These are phyloP conservation scores for Philonicus albiceps DNA, from an alignment of 2,888 invertebrate species.

Conservation along the genomic window DNA sequence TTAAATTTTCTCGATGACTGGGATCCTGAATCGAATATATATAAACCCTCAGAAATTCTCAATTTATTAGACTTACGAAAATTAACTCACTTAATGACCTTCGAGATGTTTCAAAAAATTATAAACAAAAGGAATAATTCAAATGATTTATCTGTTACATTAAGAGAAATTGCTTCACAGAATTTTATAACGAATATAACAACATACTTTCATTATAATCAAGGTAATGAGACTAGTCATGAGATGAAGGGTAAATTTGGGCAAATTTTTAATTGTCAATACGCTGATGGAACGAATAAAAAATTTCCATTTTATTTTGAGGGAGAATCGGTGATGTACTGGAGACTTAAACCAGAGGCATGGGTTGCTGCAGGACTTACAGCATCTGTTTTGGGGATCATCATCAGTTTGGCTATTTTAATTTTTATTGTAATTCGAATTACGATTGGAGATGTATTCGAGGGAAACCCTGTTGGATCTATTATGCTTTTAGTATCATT, in stretches of 20 bases:
- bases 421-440: constrained; percentile 72
- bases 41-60: constrained; percentile 54
- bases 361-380: constrained; percentile 73
- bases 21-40: constrained; percentile 52
- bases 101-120: constrained; percentile 62
- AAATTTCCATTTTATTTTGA: constrained; percentile 61
- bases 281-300: constrained; percentile 57
- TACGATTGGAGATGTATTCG: constrained; percentile 71
- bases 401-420: constrained; percentile 71
- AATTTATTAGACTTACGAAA: constrained; percentile 57
- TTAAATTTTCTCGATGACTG: constrained; percentile 60
- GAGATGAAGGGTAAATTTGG: constrained; percentile 62
- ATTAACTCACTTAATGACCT: constrained; percentile 57
- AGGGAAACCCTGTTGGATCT: constrained; percentile 71
- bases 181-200: constrained; percentile 61
- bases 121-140: constrained; percentile 45
- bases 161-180: constrained; percentile 60
- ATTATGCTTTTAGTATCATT: constrained; percentile 64
- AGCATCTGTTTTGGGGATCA: constrained; percentile 71
- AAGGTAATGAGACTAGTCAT: constrained; percentile 57
- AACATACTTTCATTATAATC: constrained; percentile 61
- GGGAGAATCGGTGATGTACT: constrained; percentile 62
- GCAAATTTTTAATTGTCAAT: constrained; percentile 61
- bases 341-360: constrained; percentile 61
- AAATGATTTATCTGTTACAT: constrained; percentile 53